Conservation (phyloP, 2,113 vertebrate genomes). For the Hyla sarda region DNA sequence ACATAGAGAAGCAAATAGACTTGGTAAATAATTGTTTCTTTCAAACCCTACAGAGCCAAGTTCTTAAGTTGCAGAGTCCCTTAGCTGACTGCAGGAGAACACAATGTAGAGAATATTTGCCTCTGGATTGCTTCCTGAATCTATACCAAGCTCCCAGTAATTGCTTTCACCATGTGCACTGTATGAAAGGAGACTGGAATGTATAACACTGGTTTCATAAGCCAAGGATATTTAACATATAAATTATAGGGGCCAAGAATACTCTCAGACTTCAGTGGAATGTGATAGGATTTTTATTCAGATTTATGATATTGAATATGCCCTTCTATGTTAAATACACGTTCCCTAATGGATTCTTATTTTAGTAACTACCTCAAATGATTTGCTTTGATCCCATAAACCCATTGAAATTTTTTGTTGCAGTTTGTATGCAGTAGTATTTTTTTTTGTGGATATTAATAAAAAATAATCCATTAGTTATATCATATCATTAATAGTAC, state of each 20-base stretch:
- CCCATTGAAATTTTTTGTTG: background rate
- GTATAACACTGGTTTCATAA: background rate
- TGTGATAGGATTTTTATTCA: background rate
- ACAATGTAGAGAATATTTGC: slow-evolving; percentile 12
- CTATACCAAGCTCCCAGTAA: slow-evolving; percentile 29
- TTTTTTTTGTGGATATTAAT: background rate
- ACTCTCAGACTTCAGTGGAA: background rate
- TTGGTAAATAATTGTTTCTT: slow-evolving; percentile 38
- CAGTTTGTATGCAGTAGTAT: background rate
- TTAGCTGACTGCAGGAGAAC: slow-evolving; percentile 24
- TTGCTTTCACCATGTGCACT: slow-evolving; percentile 19
- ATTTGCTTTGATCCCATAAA: background rate
- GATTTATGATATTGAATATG: background rate
- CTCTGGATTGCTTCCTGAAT: slow-evolving; percentile 7
- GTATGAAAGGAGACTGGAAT: slow-evolving; percentile 18
- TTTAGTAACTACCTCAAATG: background rate
- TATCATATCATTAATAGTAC: background rate
- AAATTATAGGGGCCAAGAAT: slow-evolving; percentile 1
- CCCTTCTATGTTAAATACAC: background rate
- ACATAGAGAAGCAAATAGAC: slow-evolving; percentile 9
- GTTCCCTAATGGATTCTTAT: background rate
- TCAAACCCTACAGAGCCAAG: background rate
- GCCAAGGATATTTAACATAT: slow-evolving; percentile 29
- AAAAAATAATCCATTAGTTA: background rate
- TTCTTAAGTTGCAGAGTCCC: slow-evolving; percentile 11